phyloP scores from a whole-genome alignment of 2,797 vertebrate genomes.

The Sitta carolinensis region DNA sequence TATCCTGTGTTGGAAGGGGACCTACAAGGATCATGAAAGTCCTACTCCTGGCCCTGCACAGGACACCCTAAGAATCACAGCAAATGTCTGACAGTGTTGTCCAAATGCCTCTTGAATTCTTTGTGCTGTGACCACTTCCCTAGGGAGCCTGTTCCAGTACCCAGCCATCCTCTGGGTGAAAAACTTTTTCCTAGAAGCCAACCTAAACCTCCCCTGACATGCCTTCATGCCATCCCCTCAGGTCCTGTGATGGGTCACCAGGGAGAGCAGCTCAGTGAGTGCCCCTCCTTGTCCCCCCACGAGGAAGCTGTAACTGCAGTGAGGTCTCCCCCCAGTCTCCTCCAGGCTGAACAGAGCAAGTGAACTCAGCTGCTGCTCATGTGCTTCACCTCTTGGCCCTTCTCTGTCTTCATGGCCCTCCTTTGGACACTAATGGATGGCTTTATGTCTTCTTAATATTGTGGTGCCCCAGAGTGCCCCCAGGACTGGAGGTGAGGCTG shows the following conservation, averaged over 20 bases:
- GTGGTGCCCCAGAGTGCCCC: background rate
- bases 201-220: background rate
- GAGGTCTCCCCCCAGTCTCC: background rate
- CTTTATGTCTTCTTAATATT: background rate
- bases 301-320: background rate
- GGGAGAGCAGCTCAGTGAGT: background rate
- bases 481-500: background rate
- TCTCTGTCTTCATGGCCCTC: background rate
- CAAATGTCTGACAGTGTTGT: background rate
- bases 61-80: background rate
- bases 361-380: background rate
- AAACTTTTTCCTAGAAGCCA: background rate
- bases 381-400: background rate
- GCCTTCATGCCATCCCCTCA: fast-evolving
- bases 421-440: background rate
- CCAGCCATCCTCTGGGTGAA: background rate
- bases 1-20: background rate
- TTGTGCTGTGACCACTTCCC: background rate
- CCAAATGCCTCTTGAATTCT: background rate
- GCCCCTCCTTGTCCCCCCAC: background rate
- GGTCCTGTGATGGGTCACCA: background rate
- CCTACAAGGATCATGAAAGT: background rate
- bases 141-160: background rate
- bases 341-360: background rate
- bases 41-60: background rate